phyloP scores from a whole-genome alignment of 2,113 vertebrate genomes.

The Arizona elegans region DNA sequence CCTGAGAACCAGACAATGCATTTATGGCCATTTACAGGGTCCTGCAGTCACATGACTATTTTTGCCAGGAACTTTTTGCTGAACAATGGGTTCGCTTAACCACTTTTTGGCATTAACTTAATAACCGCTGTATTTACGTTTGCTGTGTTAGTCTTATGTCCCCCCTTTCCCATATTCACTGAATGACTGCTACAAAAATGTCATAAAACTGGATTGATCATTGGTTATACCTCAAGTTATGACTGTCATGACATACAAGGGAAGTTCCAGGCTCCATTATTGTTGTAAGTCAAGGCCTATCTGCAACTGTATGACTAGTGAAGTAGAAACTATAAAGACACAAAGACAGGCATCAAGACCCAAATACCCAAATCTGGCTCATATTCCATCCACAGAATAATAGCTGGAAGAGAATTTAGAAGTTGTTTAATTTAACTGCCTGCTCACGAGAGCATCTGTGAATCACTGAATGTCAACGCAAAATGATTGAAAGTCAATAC shows the following conservation, averaged over 20 bases:
- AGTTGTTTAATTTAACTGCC: background rate
- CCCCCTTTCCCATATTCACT: too few species aligned
- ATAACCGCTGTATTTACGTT: accelerated
- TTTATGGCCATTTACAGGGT: background rate
- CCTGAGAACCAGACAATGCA: background rate
- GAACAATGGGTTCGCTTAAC: background rate
- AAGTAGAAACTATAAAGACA: background rate
- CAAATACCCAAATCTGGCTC: background rate
- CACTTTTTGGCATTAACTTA: background rate
- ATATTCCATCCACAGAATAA: background rate
- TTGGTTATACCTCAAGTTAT: background rate
- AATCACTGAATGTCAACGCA: background rate
- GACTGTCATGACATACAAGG: background rate
- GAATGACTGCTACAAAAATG: background rate
- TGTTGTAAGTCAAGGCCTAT: background rate
- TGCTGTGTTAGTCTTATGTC: background rate
- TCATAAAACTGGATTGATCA: background rate
- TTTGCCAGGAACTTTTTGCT: background rate
- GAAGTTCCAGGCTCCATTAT: background rate
- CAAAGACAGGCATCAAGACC: background rate
- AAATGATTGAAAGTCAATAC: background rate
- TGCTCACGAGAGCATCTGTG: background rate
- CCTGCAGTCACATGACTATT: background rate
- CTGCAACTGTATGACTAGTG: background rate
- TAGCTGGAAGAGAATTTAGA: background rate